phyloP scores from a whole-genome alignment of 1,140 invertebrate species.

The Caenorhabditis brenneri region DNA sequence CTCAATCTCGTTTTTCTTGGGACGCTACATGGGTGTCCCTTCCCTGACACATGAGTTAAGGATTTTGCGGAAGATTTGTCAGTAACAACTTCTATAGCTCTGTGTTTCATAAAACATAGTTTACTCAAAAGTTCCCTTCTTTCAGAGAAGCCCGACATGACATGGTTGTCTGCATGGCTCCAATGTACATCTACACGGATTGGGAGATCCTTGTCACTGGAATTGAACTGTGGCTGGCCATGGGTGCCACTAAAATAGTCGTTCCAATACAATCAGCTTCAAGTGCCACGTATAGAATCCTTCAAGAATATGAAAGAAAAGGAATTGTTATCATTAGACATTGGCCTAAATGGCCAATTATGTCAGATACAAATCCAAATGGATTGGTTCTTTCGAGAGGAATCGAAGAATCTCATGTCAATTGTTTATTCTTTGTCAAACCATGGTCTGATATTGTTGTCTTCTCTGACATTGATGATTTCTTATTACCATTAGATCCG shows the following conservation, averaged over 20 bases:
- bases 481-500: conserved; percentile 66
- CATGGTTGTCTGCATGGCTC: conserved; percentile 69
- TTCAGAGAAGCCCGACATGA: conserved; percentile 55
- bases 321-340: conserved; percentile 67
- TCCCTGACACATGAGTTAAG: too few species aligned
- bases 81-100: too few species aligned
- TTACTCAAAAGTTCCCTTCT: neutral
- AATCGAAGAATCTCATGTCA: conserved; percentile 70
- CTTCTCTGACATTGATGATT: conserved; percentile 71
- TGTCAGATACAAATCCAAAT: conserved; percentile 70
- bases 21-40: too few species aligned
- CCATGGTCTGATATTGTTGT: conserved; percentile 69
- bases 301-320: conserved; percentile 64
- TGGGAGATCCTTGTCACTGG: conserved; percentile 70
- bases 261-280: conserved; percentile 70
- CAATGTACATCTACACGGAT: conserved; percentile 70
- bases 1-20: too few species aligned
- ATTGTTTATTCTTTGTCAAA: conserved; percentile 70
- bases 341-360: conserved; percentile 70
- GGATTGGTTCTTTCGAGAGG: conserved; percentile 69
- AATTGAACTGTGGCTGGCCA: conserved; percentile 62
- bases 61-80: too few species aligned
- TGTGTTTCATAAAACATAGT: too few species aligned
- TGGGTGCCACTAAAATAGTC: conserved; percentile 69
- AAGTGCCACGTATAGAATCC: conserved; percentile 60